Evolutionary conservation across 2,113 vertebrate species (phyloP), one percentile per base, ranked within the genome.

Genomic region (Leptosomus discolor): DNA sequence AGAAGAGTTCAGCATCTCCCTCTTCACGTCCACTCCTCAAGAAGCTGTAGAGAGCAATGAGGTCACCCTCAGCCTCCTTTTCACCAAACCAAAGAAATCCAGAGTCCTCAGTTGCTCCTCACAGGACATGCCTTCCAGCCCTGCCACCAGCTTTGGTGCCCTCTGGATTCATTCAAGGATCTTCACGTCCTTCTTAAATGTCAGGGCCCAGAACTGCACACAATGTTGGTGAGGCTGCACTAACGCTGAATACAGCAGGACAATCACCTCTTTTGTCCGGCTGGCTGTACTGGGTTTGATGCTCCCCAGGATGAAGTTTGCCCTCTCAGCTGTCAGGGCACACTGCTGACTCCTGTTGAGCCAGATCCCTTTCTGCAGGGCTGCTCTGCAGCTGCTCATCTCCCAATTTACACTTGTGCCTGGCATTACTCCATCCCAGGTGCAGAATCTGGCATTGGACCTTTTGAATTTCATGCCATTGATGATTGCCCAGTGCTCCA

Each of bases 351-450:
- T n/a, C n/a, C n/a, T n/a, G n/a, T n/a, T n/a, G n/a, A n/a, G n/a
- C n/a, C n/a, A n/a, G n/a, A n/a, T n/a, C n/a, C n/a, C n/a, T n/a
- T n/a, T n/a, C n/a, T n/a, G n/a, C n/a, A n/a, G n/a, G n/a, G n/a
- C n/a, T n/a, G n/a, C 10, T 63, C 16, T n/a, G 27, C 56, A 68
- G 68, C 6, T 34, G 20, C 29, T 80, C 2, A 14, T 63, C 48
- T 64, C 21, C 63, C 39, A 8, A 2, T 21, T 63, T 27, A 30
- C 24, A 13, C 19, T 48, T 77, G 4, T 37, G 19, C 5, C 15
- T 0, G 1, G 2, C 3, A 11, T 73, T 63, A 54, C 11, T 64
- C 21, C 3, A 21, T 4, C 48, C 15, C 6, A 64, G 8, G 13
- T 27, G 17, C 37, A 11, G 17, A 27, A 8, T 48, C 12, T 8